Evolutionary conservation across 2,113 vertebrate species (phyloP).

Genomic region (Halichoeres trimaculatus): DNA sequence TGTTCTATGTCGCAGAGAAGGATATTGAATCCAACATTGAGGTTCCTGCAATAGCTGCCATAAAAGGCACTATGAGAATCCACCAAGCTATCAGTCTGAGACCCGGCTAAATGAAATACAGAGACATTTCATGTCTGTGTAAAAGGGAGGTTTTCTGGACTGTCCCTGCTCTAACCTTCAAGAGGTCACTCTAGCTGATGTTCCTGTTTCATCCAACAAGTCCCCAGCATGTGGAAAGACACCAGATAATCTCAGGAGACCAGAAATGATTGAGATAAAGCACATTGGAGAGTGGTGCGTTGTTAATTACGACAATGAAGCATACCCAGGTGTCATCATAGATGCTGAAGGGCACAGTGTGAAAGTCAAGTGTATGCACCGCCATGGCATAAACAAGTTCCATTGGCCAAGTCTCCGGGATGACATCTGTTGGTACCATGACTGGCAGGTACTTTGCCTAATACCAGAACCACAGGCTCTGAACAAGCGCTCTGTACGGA

Average conservation of each 20-base stretch:
- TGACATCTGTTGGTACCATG: slow-evolving; percentile 36
- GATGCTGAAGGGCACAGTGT: slow-evolving; percentile 31
- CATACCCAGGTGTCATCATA: slow-evolving; percentile 28
- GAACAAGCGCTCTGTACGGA: not conserved
- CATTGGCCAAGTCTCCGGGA: slow-evolving; percentile 36
- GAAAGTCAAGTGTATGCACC: slow-evolving; percentile 35
- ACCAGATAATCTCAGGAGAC: slow-evolving; percentile 8
- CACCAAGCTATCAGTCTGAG: slow-evolving; percentile 19
- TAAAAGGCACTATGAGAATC: slow-evolving; percentile 34
- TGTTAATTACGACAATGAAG: slow-evolving; percentile 13
- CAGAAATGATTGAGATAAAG: slow-evolving; percentile 28
- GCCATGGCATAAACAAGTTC: slow-evolving; percentile 39
- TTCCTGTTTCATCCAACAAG: slow-evolving; percentile 1
- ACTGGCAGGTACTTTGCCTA: slow-evolving; percentile 16
- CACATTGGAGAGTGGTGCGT: slow-evolving; percentile 26
- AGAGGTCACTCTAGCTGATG: slow-evolving; percentile 5
- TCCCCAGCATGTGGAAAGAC: slow-evolving; percentile 20
- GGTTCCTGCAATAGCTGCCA: slow-evolving; percentile 19
- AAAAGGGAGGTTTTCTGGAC: slow-evolving; percentile 23
- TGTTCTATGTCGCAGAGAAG: slow-evolving; percentile 11
- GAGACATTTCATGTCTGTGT: slow-evolving; percentile 26
- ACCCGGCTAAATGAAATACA: slow-evolving; percentile 14
- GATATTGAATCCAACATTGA: slow-evolving; percentile 24
- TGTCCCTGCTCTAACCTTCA: slow-evolving; percentile 18
- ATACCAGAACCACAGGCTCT: slow-evolving; percentile 7